Conservation (phyloP, 2,797 vertebrate species). For the Sebastes kiyomatsui region DNA sequence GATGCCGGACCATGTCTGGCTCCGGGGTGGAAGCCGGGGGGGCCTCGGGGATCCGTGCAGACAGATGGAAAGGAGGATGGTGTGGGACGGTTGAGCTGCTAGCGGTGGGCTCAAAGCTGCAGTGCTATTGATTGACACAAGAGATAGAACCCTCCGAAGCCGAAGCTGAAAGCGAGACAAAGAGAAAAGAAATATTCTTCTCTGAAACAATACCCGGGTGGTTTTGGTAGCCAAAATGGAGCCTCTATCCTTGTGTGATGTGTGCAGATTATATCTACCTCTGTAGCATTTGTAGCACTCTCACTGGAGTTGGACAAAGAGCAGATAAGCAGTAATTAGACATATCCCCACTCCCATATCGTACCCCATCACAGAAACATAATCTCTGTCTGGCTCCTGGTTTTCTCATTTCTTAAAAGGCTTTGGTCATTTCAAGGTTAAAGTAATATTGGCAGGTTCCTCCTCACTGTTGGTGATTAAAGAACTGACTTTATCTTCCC, state of each 20-base stretch:
- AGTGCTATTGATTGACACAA: slow-evolving; percentile 62
- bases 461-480: background rate
- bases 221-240: slow-evolving; percentile 17
- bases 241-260: background rate
- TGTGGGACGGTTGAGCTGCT: slow-evolving; percentile 27
- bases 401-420: background rate
- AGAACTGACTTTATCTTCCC: background rate
- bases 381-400: background rate
- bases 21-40: slow-evolving; percentile 33
- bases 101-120: slow-evolving; percentile 45
- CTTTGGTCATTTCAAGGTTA: slow-evolving; percentile 2
- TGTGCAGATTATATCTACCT: slow-evolving; percentile 15
- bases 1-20: slow-evolving; percentile 50
- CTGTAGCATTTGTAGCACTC: background rate
- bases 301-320: slow-evolving; percentile 16
- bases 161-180: slow-evolving; percentile 22
- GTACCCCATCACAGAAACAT: background rate
- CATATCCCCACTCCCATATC: background rate
- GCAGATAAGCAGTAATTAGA: slow-evolving; percentile 47
- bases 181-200: slow-evolving; percentile 2
- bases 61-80: slow-evolving; percentile 50
- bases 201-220: slow-evolving; percentile 2
- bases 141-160: slow-evolving; percentile 25
- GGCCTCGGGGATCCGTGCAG: slow-evolving; percentile 34
- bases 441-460: background rate